Evolutionary conservation across 2,888 invertebrate species (phyloP), one percentile per base, ranked within the genome.

Genomic region (Drosophila atripex): DNA sequence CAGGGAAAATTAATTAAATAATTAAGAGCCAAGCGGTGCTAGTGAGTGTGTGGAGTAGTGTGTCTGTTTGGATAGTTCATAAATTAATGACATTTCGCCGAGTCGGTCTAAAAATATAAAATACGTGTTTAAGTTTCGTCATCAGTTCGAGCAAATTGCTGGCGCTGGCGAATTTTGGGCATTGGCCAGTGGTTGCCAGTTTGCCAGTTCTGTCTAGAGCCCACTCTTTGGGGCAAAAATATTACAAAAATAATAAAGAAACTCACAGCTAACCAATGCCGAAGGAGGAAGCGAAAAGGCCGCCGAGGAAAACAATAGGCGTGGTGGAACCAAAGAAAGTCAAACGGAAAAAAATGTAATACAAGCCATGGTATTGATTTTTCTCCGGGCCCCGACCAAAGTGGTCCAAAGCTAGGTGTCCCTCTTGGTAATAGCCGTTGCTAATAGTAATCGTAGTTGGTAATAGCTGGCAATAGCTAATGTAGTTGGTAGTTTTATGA

Each of bases 1-100:
- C 50, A 68, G 39, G 39, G 58, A 64, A 76, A 82, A 75, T 77
- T 80, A 86, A 82, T 82, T 77, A 73, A 86, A 77, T 77, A 73
- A 75, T 79, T 86, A 77, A 61, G 58, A 55, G 55, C 38, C 60
- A 57, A 58, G 59, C 58, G 54, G 28, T n/a, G n/a, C 23, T 18
- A 38, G 32, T 47, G 35, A 23, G 16, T 35, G 18, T 43, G 52
- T 41, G 21, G 2, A n/a, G n/a, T n/a, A n/a, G n/a, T n/a, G n/a
- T n/a, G n/a, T n/a, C n/a, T n/a, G n/a, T n/a, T n/a, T n/a, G n/a
- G 43, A 21, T 43, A 43, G 60, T 69, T 64, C 46, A 70, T 73
- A 77, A 66, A 61, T 57, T 64, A 46, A 64, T 61, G 73, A 61
- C 43, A 52, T 73, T 66, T 61, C 32, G 53, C 50, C 54, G 61